phyloP scores from a whole-genome alignment of 2,797 vertebrate genomes.

The Poecile montanus region DNA sequence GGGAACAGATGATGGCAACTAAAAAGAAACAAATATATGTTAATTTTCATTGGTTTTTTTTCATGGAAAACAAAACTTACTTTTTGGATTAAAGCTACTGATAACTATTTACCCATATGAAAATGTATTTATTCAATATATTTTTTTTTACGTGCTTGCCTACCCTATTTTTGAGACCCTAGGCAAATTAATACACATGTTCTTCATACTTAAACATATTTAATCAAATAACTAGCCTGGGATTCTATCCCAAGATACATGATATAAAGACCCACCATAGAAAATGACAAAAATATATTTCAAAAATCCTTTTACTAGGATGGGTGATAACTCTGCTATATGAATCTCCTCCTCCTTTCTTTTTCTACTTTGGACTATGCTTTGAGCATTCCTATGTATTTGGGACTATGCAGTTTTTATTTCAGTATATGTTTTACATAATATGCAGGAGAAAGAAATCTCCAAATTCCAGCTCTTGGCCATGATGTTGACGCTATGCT shows the following conservation, averaged over 20 bases:
- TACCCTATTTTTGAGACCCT: background rate
- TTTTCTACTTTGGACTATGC: background rate
- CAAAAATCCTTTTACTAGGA: fast-evolving
- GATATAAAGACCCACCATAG: background rate
- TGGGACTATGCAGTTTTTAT: background rate
- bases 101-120: background rate
- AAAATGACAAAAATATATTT: background rate
- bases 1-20: no score
- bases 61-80: background rate
- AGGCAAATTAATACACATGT: background rate
- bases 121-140: background rate
- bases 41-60: background rate
- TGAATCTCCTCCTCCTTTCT: background rate
- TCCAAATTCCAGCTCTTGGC: background rate
- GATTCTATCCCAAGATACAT: background rate
- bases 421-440: background rate
- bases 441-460: background rate
- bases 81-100: background rate
- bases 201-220: background rate
- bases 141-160: background rate
- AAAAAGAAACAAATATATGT: background rate
- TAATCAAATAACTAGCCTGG: background rate
- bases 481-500: background rate
- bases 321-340: background rate
- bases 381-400: background rate